Evolutionary conservation across 2,888 invertebrate genomes (phyloP), one percentile per base, ranked within the genome.

Genomic region (Eupithecia abbreviata): DNA sequence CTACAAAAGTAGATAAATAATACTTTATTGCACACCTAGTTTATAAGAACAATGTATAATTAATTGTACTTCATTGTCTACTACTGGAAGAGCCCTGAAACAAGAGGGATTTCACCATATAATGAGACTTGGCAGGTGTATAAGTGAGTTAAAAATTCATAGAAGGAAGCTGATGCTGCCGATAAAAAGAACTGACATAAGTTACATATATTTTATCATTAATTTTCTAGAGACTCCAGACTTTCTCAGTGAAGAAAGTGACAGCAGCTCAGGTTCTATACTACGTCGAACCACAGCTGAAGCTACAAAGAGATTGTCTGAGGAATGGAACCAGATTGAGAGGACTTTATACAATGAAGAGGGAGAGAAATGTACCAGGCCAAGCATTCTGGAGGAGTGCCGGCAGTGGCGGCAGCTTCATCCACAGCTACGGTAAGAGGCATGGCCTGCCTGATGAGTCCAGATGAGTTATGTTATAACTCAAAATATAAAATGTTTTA

Each of bases 381-480:
- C 94, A 69, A 95, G 95, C 74, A 95, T 96, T 79, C 87, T 94
- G 79, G 95, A 96, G 55, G 96, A 96, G 85, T 96, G 96, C 83
- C 92, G 93, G 76, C 95, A 96, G 83, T 96, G 96, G 96, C 94
- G 93, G 78, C 89, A 94, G 76, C 87, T 95, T 62, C 96, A 96
- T 89, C 96, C 96, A 80, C 95, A 95, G 82, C 91, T 96, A 82
- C 95, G 96, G 96, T 96, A 86, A 80, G 71, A 43, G 30, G 30
- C 18, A 58, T 18, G 55, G 4, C n/a, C 18, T 9, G 3, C 9
- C 9, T 9, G 9, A 58, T 58, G n/a, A 30, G 30, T 30, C 30
- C 30, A 30, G 30, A 30, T 30, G 1, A 30, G 30, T 30, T 30
- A 30, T 30, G 30, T 30, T 30, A 30, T 30, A 30, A 30, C 30